These are phyloP conservation scores for Allygus modestus DNA, from an alignment of 2,888 invertebrate genomes.

Conservation along the genomic window DNA sequence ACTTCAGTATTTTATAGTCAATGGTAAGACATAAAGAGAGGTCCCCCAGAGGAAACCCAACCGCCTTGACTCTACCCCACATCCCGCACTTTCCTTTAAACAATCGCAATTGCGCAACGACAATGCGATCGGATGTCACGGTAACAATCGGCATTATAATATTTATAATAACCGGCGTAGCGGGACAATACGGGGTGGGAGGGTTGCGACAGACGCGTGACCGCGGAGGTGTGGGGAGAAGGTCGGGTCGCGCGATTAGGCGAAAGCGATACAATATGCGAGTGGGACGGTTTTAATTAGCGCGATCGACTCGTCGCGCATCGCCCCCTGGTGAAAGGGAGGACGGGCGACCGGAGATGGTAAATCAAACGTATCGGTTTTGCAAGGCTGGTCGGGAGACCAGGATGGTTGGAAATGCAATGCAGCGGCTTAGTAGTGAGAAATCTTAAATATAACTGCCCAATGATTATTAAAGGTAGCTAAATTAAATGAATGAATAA, in stretches of 20 bases:
- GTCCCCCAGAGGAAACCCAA: neutral
- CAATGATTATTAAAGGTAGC: no score
- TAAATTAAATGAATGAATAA: no score
- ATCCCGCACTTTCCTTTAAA: neutral
- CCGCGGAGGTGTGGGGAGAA: neutral
- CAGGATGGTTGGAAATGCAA: neutral
- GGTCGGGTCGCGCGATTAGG: conserved; percentile 7
- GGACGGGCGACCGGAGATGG: neutral
- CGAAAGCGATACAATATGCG: conserved; percentile 23
- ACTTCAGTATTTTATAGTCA: no score
- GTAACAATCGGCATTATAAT: conserved; percentile 30
- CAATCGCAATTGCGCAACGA: conserved; percentile 25
- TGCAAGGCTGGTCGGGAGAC: neutral
- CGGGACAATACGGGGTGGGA: conserved; percentile 5
- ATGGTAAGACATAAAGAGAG: no score
- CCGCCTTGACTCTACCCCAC: neutral
- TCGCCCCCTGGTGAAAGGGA: conserved; percentile 32
- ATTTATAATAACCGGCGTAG: neutral
- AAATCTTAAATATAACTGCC: no score
- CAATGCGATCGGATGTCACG: conserved; percentile 10
- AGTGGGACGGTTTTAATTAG: conserved; percentile 48
- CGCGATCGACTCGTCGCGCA: neutral
- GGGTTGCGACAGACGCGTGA: neutral
- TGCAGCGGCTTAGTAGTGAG: no score
- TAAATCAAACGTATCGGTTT: neutral